phyloP scores from a whole-genome alignment of 2,888 invertebrate genomes.

The Lepidocyrtoides sp. region DNA sequence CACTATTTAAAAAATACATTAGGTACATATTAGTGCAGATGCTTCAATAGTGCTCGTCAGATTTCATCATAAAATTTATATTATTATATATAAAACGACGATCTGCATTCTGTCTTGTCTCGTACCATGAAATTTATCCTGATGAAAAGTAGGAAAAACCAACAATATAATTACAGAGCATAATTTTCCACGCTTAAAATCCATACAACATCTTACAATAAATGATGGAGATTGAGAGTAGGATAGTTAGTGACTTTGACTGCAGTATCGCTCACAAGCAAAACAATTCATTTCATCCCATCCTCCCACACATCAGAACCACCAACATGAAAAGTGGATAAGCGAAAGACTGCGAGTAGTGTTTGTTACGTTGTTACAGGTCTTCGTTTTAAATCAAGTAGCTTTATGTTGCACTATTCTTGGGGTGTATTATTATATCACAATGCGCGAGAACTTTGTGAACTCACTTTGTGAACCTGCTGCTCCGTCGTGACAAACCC shows the following conservation, averaged over 20 bases:
- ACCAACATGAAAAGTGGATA: not conserved
- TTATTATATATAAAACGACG: not conserved
- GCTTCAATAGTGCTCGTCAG: not conserved
- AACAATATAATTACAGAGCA: not conserved
- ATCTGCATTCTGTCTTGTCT: not conserved
- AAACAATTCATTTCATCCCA: slow-evolving; percentile 59
- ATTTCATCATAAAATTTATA: not conserved
- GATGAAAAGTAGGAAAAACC: slow-evolving; percentile 7
- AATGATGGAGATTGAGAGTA: not conserved
- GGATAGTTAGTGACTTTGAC: not conserved
- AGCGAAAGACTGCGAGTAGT: not conserved
- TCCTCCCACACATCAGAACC: slow-evolving; percentile 46
- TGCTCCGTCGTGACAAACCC: slow-evolving; percentile 7
- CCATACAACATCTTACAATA: not conserved
- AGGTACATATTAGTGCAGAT: too few species aligned
- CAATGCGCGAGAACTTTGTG: not conserved
- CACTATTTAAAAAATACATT: too few species aligned
- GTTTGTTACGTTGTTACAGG: slow-evolving; percentile 64
- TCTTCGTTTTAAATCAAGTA: slow-evolving; percentile 54
- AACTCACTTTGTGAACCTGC: slow-evolving; percentile 38
- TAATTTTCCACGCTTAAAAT: not conserved
- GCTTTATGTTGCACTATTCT: not conserved
- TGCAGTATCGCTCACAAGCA: slow-evolving; percentile 75
- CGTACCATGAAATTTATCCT: not conserved
- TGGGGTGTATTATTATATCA: too few species aligned